phyloP scores from a whole-genome alignment of 2,797 vertebrate genomes.

The Sibirionetta formosa region DNA sequence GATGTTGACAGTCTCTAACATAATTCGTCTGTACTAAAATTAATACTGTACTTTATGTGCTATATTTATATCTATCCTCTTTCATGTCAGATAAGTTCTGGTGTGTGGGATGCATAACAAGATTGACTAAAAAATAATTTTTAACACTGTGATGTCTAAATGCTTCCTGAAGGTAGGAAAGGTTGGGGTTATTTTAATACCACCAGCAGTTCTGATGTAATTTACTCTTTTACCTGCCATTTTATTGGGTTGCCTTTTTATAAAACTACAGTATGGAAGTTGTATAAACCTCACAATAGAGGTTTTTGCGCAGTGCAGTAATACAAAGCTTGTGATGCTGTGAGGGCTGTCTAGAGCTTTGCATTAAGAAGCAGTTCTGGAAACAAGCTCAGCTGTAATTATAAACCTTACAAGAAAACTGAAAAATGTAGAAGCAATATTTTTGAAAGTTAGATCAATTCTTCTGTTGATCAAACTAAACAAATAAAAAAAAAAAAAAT shows the following conservation, averaged over 20 bases:
- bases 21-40: constrained; percentile 64
- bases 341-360: neutral
- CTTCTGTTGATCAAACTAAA: neutral
- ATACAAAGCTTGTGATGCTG: neutral
- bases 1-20: constrained; percentile 32
- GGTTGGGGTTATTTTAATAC: neutral
- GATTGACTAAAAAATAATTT: constrained; percentile 34
- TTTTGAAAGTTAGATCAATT: constrained; percentile 10
- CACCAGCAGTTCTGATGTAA: neutral
- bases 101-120: constrained; percentile 15
- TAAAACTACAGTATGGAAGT: neutral
- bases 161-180: constrained; percentile 3
- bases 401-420: neutral
- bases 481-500: neutral
- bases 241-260: neutral
- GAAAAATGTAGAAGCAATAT: neutral
- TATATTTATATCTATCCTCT: constrained; percentile 43
- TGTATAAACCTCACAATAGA: neutral
- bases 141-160: constrained; percentile 20
- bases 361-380: neutral
- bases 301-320: neutral
- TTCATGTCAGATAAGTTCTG: constrained; percentile 54
- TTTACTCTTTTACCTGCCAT: neutral
- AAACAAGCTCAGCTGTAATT: neutral
- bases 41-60: constrained; percentile 41